Percentiles rank a stretch among this genome's conserved stretches.
Conservation (phyloP, 2,113 vertebrate genomes). For the Turnix velox region DNA sequence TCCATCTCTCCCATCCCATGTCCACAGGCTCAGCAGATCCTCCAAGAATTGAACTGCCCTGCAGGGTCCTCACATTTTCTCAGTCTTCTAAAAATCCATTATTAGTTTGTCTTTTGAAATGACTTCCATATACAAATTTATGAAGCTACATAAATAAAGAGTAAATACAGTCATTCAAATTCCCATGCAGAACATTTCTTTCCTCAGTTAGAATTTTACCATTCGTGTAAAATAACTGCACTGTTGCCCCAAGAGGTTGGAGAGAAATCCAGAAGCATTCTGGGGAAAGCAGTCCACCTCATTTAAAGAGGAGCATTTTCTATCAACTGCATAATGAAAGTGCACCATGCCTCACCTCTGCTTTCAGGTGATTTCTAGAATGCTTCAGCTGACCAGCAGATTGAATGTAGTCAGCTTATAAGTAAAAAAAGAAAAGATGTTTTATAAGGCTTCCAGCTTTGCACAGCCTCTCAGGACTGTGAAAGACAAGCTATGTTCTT, state of each 20-base stretch:
- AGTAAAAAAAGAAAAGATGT: conserved; percentile 2
- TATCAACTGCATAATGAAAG: not conserved
- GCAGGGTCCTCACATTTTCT: accelerated
- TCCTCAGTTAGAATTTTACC: not conserved
- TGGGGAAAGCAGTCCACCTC: not conserved
- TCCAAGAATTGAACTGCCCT: accelerated
- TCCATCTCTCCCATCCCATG: accelerated
- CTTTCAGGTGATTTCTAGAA: not conserved
- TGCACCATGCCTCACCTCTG: not conserved
- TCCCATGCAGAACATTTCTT: not conserved
- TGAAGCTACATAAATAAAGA: not conserved
- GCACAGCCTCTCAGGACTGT: not conserved
- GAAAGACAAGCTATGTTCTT: conserved; percentile 53
- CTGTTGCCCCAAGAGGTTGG: not conserved
- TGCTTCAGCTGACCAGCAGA: not conserved
- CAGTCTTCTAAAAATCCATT: not conserved
- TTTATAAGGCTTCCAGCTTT: not conserved
- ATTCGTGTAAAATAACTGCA: not conserved
- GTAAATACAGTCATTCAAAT: not conserved
- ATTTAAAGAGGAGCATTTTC: not conserved
- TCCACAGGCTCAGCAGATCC: accelerated
- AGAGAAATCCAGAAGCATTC: not conserved
- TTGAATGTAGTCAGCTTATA: not conserved
- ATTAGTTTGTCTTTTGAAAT: not conserved
- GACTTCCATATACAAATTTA: not conserved